phyloP scores from a whole-genome alignment of 2,797 vertebrate genomes.

The Lagocephalus sceleratus region DNA sequence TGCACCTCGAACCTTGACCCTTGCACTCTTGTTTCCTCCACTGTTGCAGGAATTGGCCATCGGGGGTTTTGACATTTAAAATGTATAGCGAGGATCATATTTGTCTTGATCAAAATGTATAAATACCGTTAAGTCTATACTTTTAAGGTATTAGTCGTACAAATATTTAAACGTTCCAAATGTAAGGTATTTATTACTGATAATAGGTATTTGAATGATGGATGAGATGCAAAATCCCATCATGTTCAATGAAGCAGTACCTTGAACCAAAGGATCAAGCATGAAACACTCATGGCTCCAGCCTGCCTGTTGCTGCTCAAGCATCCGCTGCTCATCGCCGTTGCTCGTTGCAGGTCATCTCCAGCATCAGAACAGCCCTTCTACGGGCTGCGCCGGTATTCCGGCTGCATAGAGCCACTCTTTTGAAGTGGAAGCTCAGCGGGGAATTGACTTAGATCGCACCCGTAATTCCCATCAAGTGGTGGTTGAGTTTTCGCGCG shows the following conservation, averaged over 20 bases:
- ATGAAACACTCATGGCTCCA: not conserved
- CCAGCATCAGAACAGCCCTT: slow-evolving; percentile 48
- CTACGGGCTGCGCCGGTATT: slow-evolving; percentile 51
- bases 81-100: slow-evolving; percentile 21
- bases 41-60: slow-evolving; percentile 66
- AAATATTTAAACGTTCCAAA: not conserved
- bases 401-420: slow-evolving; percentile 60
- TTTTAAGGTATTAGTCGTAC: too few relatives aligned
- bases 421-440: slow-evolving; percentile 72
- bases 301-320: slow-evolving; percentile 1
- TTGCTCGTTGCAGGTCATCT: slow-evolving; percentile 50
- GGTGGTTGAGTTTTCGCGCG: slow-evolving; percentile 62
- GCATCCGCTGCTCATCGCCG: slow-evolving; percentile 26
- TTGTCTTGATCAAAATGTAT: not conserved
- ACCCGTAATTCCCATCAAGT: slow-evolving; percentile 59
- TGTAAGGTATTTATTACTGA: not conserved
- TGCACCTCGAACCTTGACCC: slow-evolving; percentile 73
- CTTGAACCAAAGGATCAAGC: not conserved
- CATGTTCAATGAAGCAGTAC: too few relatives aligned
- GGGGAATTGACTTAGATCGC: slow-evolving; percentile 69
- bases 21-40: slow-evolving; percentile 48
- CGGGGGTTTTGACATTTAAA: slow-evolving; percentile 43
- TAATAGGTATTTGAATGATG: not conserved
- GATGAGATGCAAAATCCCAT: too few relatives aligned
- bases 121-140: too few relatives aligned